Base-by-base conservation (phyloP, 2,888 invertebrate species). In the Cylloceria caligata region DNA sequence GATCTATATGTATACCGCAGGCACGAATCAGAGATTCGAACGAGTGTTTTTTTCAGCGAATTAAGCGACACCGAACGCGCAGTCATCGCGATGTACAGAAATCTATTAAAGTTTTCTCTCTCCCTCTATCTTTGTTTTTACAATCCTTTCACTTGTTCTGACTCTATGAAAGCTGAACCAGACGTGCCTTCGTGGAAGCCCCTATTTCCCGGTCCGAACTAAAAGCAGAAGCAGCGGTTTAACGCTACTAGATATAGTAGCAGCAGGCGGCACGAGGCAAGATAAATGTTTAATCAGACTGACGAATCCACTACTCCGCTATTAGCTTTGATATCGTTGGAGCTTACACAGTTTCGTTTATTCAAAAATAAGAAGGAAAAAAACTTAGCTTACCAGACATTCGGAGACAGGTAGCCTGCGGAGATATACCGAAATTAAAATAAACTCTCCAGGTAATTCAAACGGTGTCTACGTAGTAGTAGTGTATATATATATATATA, bases 221-320 rank as follows among this genome's bases (percentile, higher is more conserved):
- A 16, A 36, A 19, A 52, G 49, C 52, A 21, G n/a, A 24, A 49
- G 3, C 19, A 68, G 49, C 9, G 39, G 13, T 45, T 30, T 27
- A 34, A 34, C 34, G 47, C 16, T 34, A 36, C 64, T 65, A 16
- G 65, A 27, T 27, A 52, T 11, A 49, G 34, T 13, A 21, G 60
- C 6, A 16, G 13, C 27, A 24, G 19, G 45, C 24, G 55, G 64
- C n/a, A 75, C 71, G 67, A 75, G 73, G 57, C 47, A 78, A 75
- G 76, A 85, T 84, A 80, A 85, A 86, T 85, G 80, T 85, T 86
- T 82, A 80, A 86, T 86, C 85, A 82, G 71, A 60, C 52, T 42
- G 71, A 74, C 67, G 62, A 71, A 60, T 75, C 67, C 34, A 24
- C 64, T 77, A 21, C 64, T 55, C 71, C 68, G 67, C 34, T 21